These are phyloP conservation scores for Brachyhypopomus gauderio DNA, from an alignment of 2,113 vertebrate genomes.

Conservation along the genomic window DNA sequence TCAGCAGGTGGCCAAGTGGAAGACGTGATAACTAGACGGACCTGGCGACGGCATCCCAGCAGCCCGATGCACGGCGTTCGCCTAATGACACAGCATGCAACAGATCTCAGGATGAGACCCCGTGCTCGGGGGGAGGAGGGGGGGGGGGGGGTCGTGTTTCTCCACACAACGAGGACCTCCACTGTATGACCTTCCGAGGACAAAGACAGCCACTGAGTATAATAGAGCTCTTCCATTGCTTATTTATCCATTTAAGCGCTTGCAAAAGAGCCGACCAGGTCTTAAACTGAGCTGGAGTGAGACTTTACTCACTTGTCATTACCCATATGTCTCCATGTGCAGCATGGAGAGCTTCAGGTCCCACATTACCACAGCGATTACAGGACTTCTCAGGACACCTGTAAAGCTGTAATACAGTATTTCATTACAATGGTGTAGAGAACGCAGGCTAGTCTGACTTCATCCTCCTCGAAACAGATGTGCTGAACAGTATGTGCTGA, in stretches of 20 bases:
- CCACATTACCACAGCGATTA: constrained; percentile 30
- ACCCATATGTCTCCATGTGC: constrained; percentile 28
- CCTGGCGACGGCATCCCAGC: constrained; percentile 65
- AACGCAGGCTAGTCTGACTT: not conserved
- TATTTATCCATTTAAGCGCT: constrained; percentile 17
- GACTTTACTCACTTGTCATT: constrained; percentile 26
- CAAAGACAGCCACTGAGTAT: constrained; percentile 13
- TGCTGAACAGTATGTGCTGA: constrained; percentile 26
- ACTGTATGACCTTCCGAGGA: constrained; percentile 44
- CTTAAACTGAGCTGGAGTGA: not conserved
- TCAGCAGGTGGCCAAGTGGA: constrained; percentile 73
- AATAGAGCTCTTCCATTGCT: constrained; percentile 20
- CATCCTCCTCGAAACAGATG: not conserved
- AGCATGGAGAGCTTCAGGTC: constrained; percentile 31
- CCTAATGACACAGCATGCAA: constrained; percentile 70
- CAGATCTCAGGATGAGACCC: constrained; percentile 61
- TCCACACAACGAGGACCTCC: constrained; percentile 47
- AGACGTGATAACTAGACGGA: constrained; percentile 78
- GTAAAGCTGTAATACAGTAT: constrained; percentile 36
- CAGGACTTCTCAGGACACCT: constrained; percentile 40
- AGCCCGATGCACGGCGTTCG: constrained; percentile 66
- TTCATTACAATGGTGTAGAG: constrained; percentile 10
- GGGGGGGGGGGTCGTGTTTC: not conserved
- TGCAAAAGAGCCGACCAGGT: not conserved
- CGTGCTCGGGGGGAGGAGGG: not conserved